A percentile compares a stretch with the other conserved stretches of the same genome.
These are phyloP conservation scores for Tenualosa ilisha DNA, from an alignment of 2,797 vertebrate genomes.

Conservation along the genomic window DNA sequence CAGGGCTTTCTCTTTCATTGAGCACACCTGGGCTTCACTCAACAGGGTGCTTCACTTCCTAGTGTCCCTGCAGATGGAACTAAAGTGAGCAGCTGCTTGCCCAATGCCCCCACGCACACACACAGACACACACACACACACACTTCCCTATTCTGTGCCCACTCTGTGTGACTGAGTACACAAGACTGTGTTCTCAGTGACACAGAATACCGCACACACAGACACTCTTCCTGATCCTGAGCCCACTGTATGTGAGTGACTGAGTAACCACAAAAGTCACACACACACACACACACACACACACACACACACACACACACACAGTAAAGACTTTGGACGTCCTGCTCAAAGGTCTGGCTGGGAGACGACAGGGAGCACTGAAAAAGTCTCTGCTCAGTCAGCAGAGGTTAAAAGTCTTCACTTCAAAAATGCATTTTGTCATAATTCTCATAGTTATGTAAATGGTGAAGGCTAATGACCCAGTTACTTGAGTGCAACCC, in stretches of 20 bases:
- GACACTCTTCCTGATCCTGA: too few relatives aligned
- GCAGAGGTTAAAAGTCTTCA: neutral
- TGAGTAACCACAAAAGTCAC: neutral
- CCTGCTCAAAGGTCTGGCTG: constrained; percentile 3
- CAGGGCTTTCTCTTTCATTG: neutral
- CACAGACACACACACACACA: neutral
- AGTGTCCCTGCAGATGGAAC: neutral
- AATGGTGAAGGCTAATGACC: neutral
- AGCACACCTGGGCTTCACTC: neutral
- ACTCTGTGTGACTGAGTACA: neutral
- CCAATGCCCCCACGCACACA: neutral
- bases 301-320: neutral
- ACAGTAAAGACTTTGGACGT: neutral
- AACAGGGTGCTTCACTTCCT: neutral
- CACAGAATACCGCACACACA: neutral
- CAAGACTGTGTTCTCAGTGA: too few relatives aligned
- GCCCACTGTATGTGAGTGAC: too few relatives aligned
- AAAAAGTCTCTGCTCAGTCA: neutral
- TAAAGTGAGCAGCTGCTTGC: constrained; percentile 5
- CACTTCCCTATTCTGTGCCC: neutral
- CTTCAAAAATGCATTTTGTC: neutral
- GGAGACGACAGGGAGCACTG: too few relatives aligned
- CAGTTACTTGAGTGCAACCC: neutral
- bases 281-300: neutral
- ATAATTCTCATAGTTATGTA: neutral